Conservation (phyloP, 2,113 vertebrate genomes). For the Oryzias curvinotus region DNA sequence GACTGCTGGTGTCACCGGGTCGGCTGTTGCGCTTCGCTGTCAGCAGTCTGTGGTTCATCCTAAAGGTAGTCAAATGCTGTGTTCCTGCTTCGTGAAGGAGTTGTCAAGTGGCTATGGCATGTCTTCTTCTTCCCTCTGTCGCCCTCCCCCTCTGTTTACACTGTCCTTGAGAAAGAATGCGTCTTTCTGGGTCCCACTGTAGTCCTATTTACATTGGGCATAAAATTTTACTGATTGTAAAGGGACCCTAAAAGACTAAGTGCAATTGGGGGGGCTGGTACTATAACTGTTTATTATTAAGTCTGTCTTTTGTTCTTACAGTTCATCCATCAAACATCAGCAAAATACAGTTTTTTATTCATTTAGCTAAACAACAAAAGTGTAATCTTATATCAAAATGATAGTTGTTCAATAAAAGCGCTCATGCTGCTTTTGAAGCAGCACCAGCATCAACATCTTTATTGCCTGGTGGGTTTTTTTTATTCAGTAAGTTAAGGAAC, state of each 20-base stretch:
- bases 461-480: constrained; percentile 5
- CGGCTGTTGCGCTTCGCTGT: constrained; percentile 30
- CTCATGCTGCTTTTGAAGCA: too few relatives aligned
- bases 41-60: constrained; percentile 70
- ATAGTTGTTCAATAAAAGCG: too few relatives aligned
- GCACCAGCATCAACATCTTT: too few relatives aligned
- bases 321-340: too few relatives aligned
- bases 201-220: constrained; percentile 53
- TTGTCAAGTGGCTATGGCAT: constrained; percentile 27
- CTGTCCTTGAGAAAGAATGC: constrained; percentile 69
- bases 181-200: constrained; percentile 55
- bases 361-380: too few relatives aligned
- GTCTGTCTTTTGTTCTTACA: too few relatives aligned
- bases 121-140: constrained; percentile 22
- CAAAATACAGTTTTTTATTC: too few relatives aligned
- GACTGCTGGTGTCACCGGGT: constrained; percentile 35
- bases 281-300: too few relatives aligned
- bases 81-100: constrained; percentile 26
- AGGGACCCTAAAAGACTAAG: constrained; percentile 9
- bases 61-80: constrained; percentile 30
- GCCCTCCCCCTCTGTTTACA: constrained; percentile 23
- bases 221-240: constrained; percentile 47
- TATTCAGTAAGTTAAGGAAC: constrained; percentile 55
- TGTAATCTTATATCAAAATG: constrained; percentile 43
- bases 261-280: too few relatives aligned